phyloP scores from a whole-genome alignment of 2,797 vertebrate genomes.

The Pseudochaenichthys georgianus region DNA sequence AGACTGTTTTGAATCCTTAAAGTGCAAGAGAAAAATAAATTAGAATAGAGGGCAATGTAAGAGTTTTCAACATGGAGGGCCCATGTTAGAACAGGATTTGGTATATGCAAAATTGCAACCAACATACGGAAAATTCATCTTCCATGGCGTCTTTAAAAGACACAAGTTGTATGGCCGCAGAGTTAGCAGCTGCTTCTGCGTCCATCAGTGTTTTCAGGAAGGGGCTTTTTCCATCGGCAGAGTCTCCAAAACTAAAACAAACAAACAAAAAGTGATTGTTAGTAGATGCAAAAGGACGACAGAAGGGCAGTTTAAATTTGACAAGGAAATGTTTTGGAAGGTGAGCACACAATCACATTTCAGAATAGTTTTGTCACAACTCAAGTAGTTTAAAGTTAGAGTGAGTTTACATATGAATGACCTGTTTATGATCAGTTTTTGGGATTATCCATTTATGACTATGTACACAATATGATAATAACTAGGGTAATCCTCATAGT shows the following conservation, averaged over 20 bases:
- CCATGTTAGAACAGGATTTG: background rate
- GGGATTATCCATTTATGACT: no score
- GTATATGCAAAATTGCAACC: background rate
- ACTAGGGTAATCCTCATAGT: no score
- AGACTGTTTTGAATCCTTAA: slow-evolving; percentile 72
- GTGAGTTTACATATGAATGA: no score
- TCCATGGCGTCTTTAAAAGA: slow-evolving; percentile 84
- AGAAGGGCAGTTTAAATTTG: no score
- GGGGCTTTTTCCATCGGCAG: slow-evolving; percentile 38
- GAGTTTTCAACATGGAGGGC: background rate
- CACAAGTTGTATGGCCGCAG: slow-evolving; percentile 84
- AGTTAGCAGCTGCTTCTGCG: slow-evolving; percentile 81
- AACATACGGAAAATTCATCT: slow-evolving; percentile 79
- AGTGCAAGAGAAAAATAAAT: slow-evolving; percentile 12
- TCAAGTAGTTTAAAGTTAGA: no score
- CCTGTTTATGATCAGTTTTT: no score
- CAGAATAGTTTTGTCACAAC: no score
- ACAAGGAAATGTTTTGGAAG: no score
- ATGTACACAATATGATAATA: background rate
- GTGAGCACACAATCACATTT: no score
- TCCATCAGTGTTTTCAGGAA: slow-evolving; percentile 81
- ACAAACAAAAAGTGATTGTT: slow-evolving; percentile 16
- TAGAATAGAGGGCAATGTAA: background rate
- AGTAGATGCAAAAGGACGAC: no score
- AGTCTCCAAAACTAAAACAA: slow-evolving; percentile 54